Percentiles rank a stretch among this genome's conserved stretches.
phyloP scores from a whole-genome alignment of 1,140 invertebrate species.

The Eumeta japonica region DNA sequence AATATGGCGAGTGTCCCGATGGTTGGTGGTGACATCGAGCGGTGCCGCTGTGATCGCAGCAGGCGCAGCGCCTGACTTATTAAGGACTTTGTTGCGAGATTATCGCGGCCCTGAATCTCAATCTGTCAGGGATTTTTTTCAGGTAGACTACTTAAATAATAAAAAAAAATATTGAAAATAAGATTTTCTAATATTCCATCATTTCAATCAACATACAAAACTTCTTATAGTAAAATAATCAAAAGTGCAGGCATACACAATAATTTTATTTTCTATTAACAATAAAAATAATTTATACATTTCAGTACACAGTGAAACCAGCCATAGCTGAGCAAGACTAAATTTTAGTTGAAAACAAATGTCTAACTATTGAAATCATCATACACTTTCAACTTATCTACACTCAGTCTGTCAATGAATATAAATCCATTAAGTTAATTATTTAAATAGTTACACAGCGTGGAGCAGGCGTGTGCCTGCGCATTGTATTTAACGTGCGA shows the following conservation, averaged over 20 bases:
- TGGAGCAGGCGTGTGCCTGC: conserved; percentile 86
- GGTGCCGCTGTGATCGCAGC: conserved; percentile 83
- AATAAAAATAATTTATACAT: no score
- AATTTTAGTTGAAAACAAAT: conserved; percentile 4
- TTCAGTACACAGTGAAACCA: no score
- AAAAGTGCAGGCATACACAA: no score
- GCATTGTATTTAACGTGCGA: conserved; percentile 83
- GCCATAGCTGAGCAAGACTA: no score
- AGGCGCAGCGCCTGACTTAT: conserved; percentile 81
- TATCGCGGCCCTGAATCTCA: conserved; percentile 82
- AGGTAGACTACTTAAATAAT: no score
- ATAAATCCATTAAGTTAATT: conserved; percentile 4
- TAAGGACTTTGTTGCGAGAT: conserved; percentile 77
- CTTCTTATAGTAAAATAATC: no score
- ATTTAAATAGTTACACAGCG: conserved; percentile 64
- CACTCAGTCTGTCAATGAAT: not conserved
- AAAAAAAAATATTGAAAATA: no score
- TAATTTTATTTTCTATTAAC: no score
- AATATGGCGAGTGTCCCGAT: conserved; percentile 48
- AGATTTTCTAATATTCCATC: no score
- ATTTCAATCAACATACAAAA: no score
- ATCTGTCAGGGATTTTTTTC: conserved; percentile 82
- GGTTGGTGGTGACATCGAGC: conserved; percentile 83
- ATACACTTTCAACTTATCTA: not conserved
- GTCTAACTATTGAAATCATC: not conserved